Conservation (phyloP, 2,797 vertebrate genomes). For the Catostomus latipinnis region DNA sequence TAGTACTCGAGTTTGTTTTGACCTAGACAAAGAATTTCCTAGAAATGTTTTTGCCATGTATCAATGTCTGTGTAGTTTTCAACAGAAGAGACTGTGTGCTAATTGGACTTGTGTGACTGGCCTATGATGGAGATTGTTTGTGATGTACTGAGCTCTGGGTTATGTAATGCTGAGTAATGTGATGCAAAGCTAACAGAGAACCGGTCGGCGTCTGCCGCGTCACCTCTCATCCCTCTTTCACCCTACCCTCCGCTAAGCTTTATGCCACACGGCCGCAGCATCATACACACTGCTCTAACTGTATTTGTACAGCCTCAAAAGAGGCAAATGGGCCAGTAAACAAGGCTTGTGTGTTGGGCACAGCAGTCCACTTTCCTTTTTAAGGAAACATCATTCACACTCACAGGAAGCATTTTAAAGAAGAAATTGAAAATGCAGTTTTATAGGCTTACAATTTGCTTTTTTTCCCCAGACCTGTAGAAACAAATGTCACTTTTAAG, state of each 20-base stretch:
- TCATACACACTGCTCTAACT: slow-evolving; percentile 28
- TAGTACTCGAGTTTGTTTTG: background rate
- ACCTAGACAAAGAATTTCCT: background rate
- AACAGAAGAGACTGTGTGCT: background rate
- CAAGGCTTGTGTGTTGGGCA: slow-evolving; percentile 53
- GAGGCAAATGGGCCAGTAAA: slow-evolving; percentile 45
- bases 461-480: background rate
- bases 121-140: slow-evolving; percentile 63
- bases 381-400: slow-evolving; percentile 2
- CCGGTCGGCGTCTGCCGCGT: slow-evolving; percentile 55
- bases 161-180: slow-evolving; percentile 76
- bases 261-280: background rate
- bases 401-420: slow-evolving; percentile 7
- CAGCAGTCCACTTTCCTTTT: slow-evolving; percentile 12
- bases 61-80: background rate
- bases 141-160: slow-evolving; percentile 61
- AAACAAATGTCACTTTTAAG: background rate
- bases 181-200: slow-evolving; percentile 65
- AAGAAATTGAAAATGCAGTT: slow-evolving; percentile 10
- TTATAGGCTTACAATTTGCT: background rate
- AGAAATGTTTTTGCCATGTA: background rate
- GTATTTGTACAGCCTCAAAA: slow-evolving; percentile 34
- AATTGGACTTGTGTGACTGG: slow-evolving; percentile 27
- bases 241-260: slow-evolving; percentile 7
- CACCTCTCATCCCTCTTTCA: slow-evolving; percentile 27